A percentile compares a stretch with the other conserved stretches of the same genome.
phyloP scores from a whole-genome alignment of 2,113 vertebrate genomes.

The Pangasianodon hypophthalmus region DNA sequence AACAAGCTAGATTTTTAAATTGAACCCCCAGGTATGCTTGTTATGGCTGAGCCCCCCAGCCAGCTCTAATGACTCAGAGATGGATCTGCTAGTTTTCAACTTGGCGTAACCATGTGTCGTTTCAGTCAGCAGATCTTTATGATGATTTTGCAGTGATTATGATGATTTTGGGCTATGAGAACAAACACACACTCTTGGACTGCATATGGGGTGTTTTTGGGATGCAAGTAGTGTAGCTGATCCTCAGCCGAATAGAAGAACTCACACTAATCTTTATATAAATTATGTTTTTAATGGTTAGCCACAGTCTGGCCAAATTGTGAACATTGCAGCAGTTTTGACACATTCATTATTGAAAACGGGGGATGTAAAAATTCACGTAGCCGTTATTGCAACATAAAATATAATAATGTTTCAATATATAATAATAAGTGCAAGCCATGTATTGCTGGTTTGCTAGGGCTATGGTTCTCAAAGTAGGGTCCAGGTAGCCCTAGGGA shows the following conservation, averaged over 20 bases:
- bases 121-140: conserved; percentile 39
- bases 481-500: neutral
- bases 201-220: neutral
- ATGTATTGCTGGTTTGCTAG: neutral
- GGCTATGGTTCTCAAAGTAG: neutral
- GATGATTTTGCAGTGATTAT: too few species aligned
- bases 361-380: neutral
- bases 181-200: conserved; percentile 15
- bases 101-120: conserved; percentile 29
- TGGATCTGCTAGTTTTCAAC: conserved; percentile 28
- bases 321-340: neutral
- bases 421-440: neutral
- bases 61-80: conserved; percentile 2
- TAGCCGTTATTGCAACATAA: neutral
- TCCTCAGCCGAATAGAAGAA: neutral
- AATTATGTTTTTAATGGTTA: neutral
- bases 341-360: neutral
- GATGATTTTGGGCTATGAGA: conserved; percentile 3
- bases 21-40: conserved; percentile 23
- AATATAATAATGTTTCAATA: neutral
- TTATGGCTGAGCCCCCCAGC: neutral
- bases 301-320: neutral
- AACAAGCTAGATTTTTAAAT: conserved; percentile 28
- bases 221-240: neutral
- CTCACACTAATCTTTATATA: neutral